phyloP scores from a whole-genome alignment of 2,888 invertebrate genomes.

The Nemotelus nigrinus region DNA sequence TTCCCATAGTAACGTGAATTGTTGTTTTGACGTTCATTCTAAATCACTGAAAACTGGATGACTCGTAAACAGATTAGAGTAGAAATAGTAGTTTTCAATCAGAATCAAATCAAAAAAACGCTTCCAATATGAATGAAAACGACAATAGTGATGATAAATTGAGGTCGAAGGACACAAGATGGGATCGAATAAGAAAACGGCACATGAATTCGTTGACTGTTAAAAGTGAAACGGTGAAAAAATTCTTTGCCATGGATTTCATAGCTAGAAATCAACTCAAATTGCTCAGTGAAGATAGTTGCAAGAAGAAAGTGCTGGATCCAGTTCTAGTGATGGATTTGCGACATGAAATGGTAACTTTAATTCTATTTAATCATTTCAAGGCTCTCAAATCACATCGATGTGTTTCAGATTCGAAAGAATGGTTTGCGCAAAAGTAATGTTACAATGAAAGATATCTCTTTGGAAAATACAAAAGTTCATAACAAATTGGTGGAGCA shows the following conservation, averaged over 20 bases:
- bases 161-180: conserved; percentile 60
- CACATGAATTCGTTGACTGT: conserved; percentile 55
- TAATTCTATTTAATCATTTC: background rate
- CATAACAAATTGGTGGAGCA: conserved; percentile 62
- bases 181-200: conserved; percentile 64
- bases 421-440: conserved; percentile 53
- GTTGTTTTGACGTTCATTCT: conserved; percentile 8
- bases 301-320: conserved; percentile 54
- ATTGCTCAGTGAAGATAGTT: conserved; percentile 57
- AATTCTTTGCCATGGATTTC: conserved; percentile 62
- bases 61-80: background rate
- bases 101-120: background rate
- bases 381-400: background rate
- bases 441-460: conserved; percentile 48
- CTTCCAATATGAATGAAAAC: conserved; percentile 19
- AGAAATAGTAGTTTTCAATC: background rate
- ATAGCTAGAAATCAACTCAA: conserved; percentile 57
- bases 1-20: conserved; percentile 14
- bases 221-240: conserved; percentile 60
- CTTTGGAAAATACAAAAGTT: conserved; percentile 57
- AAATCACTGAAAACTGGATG: background rate
- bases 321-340: conserved; percentile 64
- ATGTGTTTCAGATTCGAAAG: conserved; percentile 21
- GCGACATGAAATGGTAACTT: conserved; percentile 62
- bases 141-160: conserved; percentile 36